phyloP scores from a whole-genome alignment of 2,113 vertebrate genomes.

The Spermophilus dauricus region DNA sequence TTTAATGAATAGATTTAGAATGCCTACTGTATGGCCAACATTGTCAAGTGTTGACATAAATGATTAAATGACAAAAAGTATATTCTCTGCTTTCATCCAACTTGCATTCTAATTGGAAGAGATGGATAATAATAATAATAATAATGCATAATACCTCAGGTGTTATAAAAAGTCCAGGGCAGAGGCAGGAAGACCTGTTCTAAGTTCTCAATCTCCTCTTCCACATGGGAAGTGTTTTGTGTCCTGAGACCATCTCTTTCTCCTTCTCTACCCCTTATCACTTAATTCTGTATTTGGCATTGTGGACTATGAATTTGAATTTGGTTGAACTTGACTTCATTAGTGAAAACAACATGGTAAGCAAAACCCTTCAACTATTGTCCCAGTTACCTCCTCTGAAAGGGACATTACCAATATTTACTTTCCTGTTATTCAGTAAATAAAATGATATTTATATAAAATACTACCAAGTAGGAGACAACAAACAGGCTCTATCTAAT shows the following conservation, averaged over 20 bases:
- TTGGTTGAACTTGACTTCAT: background rate
- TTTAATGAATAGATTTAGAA: background rate
- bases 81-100: background rate
- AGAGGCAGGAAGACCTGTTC: background rate
- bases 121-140: background rate
- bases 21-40: background rate
- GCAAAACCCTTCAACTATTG: background rate
- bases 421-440: background rate
- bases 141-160: background rate
- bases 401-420: constrained; percentile 46
- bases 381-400: background rate
- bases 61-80: background rate
- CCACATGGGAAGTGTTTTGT: background rate
- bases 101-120: background rate
- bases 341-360: constrained; percentile 18
- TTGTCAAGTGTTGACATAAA: constrained; percentile 6
- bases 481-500: background rate
- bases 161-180: background rate
- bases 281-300: background rate
- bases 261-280: background rate
- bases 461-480: background rate
- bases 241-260: background rate
- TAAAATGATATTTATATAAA: constrained; percentile 28
- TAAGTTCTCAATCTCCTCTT: background rate
- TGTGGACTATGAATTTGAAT: background rate